A percentile compares a stretch with the other conserved stretches of the same genome.
Evolutionary conservation across 92 coral and sea anemone species (phyloP).

Genomic region (Porites rus): DNA sequence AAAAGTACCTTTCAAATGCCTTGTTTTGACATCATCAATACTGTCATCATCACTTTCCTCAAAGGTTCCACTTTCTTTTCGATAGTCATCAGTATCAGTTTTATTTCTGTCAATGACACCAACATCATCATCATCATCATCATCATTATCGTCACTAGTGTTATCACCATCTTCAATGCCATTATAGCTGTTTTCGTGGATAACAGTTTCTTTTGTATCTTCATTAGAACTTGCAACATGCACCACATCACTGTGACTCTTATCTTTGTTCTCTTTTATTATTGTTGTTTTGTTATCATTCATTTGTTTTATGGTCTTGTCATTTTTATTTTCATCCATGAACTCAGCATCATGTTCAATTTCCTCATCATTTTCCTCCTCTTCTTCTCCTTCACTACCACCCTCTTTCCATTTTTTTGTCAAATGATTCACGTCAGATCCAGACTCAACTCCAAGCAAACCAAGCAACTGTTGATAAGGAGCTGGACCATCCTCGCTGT

Average conservation of each 20-base stretch:
- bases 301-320: neutral
- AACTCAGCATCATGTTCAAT: neutral
- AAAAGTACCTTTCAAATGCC: neutral
- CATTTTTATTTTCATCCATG: neutral
- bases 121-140: conserved; percentile 10
- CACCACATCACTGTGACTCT: neutral
- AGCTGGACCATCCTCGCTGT: conserved; percentile 51
- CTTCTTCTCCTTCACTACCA: conserved; percentile 52
- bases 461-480: conserved; percentile 82
- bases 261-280: neutral
- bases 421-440: conserved; percentile 18
- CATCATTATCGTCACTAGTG: neutral
- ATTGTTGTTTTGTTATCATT: neutral
- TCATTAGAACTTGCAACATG: no score
- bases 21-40: neutral
- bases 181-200: neutral
- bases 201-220: neutral
- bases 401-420: conserved; percentile 51
- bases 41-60: conserved; percentile 32
- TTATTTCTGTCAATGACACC: neutral
- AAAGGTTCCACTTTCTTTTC: neutral
- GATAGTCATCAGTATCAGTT: conserved; percentile 4
- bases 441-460: conserved; percentile 59
- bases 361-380: conserved; percentile 34
- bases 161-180: no score